Base-by-base conservation (phyloP, 2,113 vertebrate genomes). In the Corythoichthys intestinalis region DNA sequence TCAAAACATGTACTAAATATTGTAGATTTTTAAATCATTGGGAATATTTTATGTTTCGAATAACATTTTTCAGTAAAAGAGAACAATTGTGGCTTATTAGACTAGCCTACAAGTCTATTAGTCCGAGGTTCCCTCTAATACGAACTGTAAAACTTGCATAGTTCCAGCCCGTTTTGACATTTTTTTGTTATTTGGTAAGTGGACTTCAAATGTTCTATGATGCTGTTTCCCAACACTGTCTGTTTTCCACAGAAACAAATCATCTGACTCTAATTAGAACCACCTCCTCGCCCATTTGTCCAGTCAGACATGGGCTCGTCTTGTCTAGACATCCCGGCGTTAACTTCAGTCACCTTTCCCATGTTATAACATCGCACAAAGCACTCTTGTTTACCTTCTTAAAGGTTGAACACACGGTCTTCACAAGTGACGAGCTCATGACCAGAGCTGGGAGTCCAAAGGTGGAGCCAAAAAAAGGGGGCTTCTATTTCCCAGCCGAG, bases 341-440 rank as follows among this genome's bases (percentile, higher is more conserved):
- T 72, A 28, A 54, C 37, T 66, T 53, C 65, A 66, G 15, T 66
- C 46, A 39, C 64, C 48, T 37, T 37, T 50, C 20, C 34, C 34
- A n/a, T 8, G 38, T 20, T 41, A 17, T 41, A n/a, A 46, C 59
- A 15, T 17, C 7, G 2, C 17, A 44, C 10, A 63, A 4, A 28
- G n/a, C 49, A 69, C 61, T 63, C 20, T 67, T 47, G 50, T 52
- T 77, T 70, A 66, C 39, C 17, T 68, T 35, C 68, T 74, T 65
- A 52, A 73, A 44, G 60, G 15, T 12, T 53, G 48, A 71, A 52
- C 47, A 39, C 62, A 73, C 37, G 78, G 60, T 66, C 63, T 64
- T 75, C 39, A 52, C 65, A 49, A 77, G 69, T 79, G 67, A 83
- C 72, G 74, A 84, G 73, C 80, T 35, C 75, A 78, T 84, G 83